Evolutionary conservation across 2,113 vertebrate species (phyloP).

Genomic region (Osmerus eperlanus): DNA sequence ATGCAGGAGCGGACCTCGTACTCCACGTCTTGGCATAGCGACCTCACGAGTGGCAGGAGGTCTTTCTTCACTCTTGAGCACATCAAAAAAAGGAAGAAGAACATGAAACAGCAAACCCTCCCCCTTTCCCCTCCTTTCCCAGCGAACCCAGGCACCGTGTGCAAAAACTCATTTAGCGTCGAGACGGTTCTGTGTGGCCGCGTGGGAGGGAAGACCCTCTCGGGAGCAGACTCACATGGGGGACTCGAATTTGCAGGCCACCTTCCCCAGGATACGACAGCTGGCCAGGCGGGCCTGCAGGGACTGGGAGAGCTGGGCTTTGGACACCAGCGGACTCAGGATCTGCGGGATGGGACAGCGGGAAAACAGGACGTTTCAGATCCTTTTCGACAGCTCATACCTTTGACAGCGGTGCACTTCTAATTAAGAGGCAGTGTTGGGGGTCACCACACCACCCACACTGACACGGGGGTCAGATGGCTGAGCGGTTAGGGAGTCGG

Average conservation of each 20-base stretch:
- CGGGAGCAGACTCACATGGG: constrained; percentile 75
- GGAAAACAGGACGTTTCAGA: background rate
- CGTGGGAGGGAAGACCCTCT: constrained; percentile 4
- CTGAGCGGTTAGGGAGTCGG: too few relatives aligned
- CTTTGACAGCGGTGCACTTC: too few relatives aligned
- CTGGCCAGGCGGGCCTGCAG: constrained; percentile 85
- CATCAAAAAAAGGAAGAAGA: too few relatives aligned
- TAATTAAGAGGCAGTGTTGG: too few relatives aligned
- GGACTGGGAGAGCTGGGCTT: constrained; percentile 87
- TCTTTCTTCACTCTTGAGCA: constrained; percentile 84
- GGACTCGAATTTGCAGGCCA: constrained; percentile 87
- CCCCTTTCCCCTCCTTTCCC: too few relatives aligned
- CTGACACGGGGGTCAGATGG: too few relatives aligned
- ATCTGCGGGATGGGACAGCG: constrained; percentile 71
- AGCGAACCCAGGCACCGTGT: too few relatives aligned
- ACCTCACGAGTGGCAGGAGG: constrained; percentile 86
- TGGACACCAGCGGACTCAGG: constrained; percentile 86
- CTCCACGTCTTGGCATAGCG: constrained; percentile 88
- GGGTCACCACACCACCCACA: too few relatives aligned
- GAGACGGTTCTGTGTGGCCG: background rate
- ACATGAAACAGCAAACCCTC: too few relatives aligned
- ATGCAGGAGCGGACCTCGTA: constrained; percentile 91
- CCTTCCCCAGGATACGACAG: constrained; percentile 91
- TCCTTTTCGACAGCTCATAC: background rate
- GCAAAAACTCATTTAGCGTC: background rate